Evolutionary conservation across 1,140 invertebrate species (phyloP).

Genomic region (Charaxes varanes): DNA sequence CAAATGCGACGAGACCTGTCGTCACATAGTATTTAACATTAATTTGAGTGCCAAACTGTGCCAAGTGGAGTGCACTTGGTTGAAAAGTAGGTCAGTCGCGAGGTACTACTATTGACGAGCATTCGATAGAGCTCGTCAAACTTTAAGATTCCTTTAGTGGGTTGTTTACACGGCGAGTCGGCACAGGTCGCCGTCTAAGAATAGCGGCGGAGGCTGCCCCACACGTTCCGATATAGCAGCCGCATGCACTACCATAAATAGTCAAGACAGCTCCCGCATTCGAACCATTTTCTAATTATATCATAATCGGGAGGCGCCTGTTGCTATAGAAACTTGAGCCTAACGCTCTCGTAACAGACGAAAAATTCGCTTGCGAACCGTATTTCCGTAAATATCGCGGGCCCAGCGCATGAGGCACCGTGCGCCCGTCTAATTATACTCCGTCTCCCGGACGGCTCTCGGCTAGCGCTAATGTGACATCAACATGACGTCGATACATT

Average conservation of each 20-base stretch:
- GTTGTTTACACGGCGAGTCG: not conserved
- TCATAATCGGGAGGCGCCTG: constrained; percentile 29
- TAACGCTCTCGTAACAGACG: constrained; percentile 18
- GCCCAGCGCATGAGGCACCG: constrained; percentile 23
- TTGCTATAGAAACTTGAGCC: constrained; percentile 31
- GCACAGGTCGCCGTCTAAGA: constrained; percentile 13
- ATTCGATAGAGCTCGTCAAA: constrained; percentile 13
- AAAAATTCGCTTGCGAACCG: constrained; percentile 20
- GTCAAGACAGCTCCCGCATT: constrained; percentile 58
- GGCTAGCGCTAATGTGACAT: constrained; percentile 10
- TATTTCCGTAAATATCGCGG: constrained; percentile 47
- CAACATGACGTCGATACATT: constrained; percentile 9
- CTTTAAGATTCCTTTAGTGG: constrained; percentile 13
- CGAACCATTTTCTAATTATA: constrained; percentile 63
- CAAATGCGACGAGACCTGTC: constrained; percentile 10
- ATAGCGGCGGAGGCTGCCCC: constrained; percentile 38
- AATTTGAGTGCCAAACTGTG: constrained; percentile 1
- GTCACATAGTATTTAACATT: constrained; percentile 8
- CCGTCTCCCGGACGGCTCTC: constrained; percentile 49
- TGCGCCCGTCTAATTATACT: constrained; percentile 44
- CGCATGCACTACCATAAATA: constrained; percentile 65
- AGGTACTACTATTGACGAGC: constrained; percentile 15
- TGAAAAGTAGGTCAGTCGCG: constrained; percentile 43
- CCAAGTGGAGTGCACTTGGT: constrained; percentile 24
- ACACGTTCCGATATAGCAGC: constrained; percentile 46